phyloP scores from a whole-genome alignment of 2,888 invertebrate genomes.

The Mycogona germanica region DNA sequence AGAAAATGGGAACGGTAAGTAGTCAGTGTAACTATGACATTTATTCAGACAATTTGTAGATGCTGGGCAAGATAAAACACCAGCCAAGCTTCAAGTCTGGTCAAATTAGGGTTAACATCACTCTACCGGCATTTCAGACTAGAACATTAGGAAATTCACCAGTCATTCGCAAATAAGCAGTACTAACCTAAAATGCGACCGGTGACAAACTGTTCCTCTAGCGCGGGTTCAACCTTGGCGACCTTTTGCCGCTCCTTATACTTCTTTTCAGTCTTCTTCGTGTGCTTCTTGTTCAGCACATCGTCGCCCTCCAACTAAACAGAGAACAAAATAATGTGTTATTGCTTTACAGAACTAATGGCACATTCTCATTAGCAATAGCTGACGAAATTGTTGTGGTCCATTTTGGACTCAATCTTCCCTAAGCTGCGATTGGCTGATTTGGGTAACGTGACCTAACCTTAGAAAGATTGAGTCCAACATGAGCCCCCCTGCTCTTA shows the following conservation, averaged over 20 bases:
- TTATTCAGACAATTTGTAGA: no score
- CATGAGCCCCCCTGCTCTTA: no score
- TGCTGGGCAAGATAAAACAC: no score
- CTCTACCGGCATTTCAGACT: neutral
- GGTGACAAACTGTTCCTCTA: slow-evolving; percentile 95
- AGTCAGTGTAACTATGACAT: slow-evolving; percentile 22
- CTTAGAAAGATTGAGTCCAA: no score
- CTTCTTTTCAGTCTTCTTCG: slow-evolving; percentile 83
- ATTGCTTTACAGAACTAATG: no score
- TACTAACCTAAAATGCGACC: slow-evolving; percentile 81
- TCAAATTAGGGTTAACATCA: slow-evolving; percentile 6
- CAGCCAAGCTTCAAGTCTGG: neutral
- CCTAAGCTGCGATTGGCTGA: no score
- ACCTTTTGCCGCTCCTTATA: slow-evolving; percentile 83
- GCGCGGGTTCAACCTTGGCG: slow-evolving; percentile 81
- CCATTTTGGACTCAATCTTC: no score
- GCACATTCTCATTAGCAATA: no score
- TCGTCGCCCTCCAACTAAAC: slow-evolving; percentile 82
- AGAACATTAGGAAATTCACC: neutral
- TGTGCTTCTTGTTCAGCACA: slow-evolving; percentile 83
- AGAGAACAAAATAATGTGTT: neutral
- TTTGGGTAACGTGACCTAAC: no score
- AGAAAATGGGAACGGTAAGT: neutral
- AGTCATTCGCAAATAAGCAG: neutral
- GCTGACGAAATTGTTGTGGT: no score